These are phyloP conservation scores for Xenus cinereus DNA, from an alignment of 2,113 vertebrate genomes.

Conservation along the genomic window DNA sequence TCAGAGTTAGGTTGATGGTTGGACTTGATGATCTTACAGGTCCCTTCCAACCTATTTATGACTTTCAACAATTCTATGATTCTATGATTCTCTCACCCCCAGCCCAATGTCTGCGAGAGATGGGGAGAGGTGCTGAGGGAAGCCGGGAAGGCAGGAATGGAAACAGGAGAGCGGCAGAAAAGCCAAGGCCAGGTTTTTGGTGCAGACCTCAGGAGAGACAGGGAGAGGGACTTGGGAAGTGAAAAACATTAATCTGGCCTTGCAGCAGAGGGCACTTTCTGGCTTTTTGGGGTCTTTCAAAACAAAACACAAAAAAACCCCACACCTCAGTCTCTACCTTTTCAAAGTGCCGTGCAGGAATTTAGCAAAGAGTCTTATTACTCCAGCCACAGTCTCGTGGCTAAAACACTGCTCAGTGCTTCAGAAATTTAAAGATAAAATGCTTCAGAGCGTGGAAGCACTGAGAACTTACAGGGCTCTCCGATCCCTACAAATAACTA, in stretches of 20 bases:
- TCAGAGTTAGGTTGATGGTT: no score
- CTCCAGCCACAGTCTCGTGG: neutral
- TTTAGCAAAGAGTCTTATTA: neutral
- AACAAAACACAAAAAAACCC: neutral
- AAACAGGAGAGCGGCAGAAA: neutral
- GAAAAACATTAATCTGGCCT: neutral
- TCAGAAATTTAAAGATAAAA: constrained; percentile 2
- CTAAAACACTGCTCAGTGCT: neutral
- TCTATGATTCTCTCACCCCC: neutral
- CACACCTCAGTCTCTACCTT: neutral
- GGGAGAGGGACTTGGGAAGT: neutral
- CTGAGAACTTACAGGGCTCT: neutral
- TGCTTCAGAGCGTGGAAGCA: neutral
- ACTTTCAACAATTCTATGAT: no score
- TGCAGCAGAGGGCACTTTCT: neutral
- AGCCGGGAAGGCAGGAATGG: neutral
- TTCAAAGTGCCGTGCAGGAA: neutral
- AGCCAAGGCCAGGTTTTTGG: neutral
- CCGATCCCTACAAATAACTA: neutral
- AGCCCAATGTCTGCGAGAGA: neutral
- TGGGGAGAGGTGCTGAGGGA: neutral
- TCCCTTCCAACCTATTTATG: no score
- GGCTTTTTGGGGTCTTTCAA: neutral
- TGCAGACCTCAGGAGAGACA: neutral
- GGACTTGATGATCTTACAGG: no score